These are phyloP conservation scores for Rutpela maculata DNA, from an alignment of 2,888 invertebrate species.

Conservation along the genomic window DNA sequence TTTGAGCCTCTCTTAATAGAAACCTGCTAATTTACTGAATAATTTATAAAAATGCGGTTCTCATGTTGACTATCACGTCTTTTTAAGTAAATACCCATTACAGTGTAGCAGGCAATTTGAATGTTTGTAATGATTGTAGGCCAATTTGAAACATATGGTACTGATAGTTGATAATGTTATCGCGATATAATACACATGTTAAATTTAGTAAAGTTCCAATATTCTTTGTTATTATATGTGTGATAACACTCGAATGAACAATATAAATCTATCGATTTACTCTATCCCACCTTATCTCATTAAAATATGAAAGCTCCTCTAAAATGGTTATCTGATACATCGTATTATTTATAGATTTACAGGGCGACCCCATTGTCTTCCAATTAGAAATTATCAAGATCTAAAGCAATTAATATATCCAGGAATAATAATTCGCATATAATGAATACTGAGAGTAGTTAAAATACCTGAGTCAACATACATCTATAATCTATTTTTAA, in stretches of 20 bases:
- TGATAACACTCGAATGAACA: slow-evolving; percentile 49
- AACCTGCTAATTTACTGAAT: neutral
- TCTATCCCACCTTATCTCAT: slow-evolving; percentile 35
- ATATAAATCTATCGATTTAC: slow-evolving; percentile 48
- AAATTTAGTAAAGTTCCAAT: slow-evolving; percentile 53
- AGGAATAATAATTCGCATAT: no score
- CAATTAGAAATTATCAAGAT: no score
- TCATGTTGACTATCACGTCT: neutral
- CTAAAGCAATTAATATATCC: no score
- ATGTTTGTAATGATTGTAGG: slow-evolving; percentile 50
- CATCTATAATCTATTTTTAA: no score
- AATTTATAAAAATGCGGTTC: slow-evolving; percentile 2
- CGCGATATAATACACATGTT: slow-evolving; percentile 56
- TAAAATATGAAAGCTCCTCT: slow-evolving; percentile 40
- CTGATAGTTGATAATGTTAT: slow-evolving; percentile 53
- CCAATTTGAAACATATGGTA: slow-evolving; percentile 53
- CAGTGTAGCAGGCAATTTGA: slow-evolving; percentile 42
- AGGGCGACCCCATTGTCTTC: neutral
- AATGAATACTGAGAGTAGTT: no score
- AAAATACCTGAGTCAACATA: no score
- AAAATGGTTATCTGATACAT: slow-evolving; percentile 19
- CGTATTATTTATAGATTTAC: slow-evolving; percentile 15
- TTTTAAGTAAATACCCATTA: slow-evolving; percentile 34
- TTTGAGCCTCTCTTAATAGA: no score
- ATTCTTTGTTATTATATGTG: slow-evolving; percentile 45